Percentiles rank a stretch among this genome's conserved stretches.
These are phyloP conservation scores for Halcyon leucocephala DNA, from an alignment of 2,797 vertebrate genomes.

Conservation along the genomic window DNA sequence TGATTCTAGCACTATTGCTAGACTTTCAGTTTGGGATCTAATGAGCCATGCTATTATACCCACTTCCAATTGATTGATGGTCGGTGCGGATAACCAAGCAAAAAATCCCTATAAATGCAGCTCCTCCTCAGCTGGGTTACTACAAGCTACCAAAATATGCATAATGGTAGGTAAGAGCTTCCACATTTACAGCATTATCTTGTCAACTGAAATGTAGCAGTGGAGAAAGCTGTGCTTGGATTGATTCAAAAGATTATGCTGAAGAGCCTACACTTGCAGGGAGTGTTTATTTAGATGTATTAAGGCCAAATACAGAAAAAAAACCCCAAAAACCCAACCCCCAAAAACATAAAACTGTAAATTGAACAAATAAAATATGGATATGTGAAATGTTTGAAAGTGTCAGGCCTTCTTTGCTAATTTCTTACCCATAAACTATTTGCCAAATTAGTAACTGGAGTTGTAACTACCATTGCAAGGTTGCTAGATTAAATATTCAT, in stretches of 20 bases:
- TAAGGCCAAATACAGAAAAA: neutral
- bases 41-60: neutral
- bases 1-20: neutral
- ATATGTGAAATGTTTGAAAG: neutral
- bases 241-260: neutral
- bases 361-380: neutral
- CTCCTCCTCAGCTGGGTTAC: neutral
- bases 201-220: neutral
- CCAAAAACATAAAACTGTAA: neutral
- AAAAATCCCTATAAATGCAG: constrained; percentile 4
- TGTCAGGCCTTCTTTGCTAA: neutral
- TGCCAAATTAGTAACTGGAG: constrained; percentile 13
- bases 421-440: neutral
- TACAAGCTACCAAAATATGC: neutral
- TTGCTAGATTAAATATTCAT: neutral
- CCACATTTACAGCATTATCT: neutral
- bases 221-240: neutral
- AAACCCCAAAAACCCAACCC: too few relatives aligned
- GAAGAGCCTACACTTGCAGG: neutral
- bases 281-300: neutral
- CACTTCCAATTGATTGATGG: neutral
- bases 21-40: neutral
- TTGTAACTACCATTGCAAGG: neutral
- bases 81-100: neutral
- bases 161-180: neutral